Evolutionary conservation across 2,113 vertebrate species (phyloP), one percentile per base, ranked within the genome.

Genomic region (Stigmatopora argus): DNA sequence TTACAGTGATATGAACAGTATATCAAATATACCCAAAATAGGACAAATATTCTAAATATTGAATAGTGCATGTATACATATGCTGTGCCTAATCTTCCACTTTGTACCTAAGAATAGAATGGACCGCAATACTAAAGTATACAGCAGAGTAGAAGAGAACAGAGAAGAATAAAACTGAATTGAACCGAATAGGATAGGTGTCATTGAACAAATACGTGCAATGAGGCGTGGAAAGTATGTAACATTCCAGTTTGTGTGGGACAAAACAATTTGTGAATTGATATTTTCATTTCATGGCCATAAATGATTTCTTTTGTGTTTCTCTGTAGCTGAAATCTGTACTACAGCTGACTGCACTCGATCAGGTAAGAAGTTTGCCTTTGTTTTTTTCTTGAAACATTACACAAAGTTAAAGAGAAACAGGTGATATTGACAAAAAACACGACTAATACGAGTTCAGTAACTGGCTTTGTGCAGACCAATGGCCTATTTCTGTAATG

Each of bases 291-390:
- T 35, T 60, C 62, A 70, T 80, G 67, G 72, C 53, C 64, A 62
- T 41, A 55, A 78, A 73, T 71, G 47, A 66, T 64, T 70, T 82
- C 23, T 86, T 74, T 77, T 80, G 69, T n/a, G 47, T 79, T 84
- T 86, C 81, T 84, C 86, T 79, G 57, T 67, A 98, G 96, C 94
- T 88, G 92, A 91, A 23, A 77, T 97, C 82, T 97, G 96, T 87
- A 96, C 95, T 75, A 92, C 95, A 18, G 86, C 95, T 68, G 93
- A 94, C 77, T 98, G 96, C 81, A 95, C 94, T 78, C 92, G 92
- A 74, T 94, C 96, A 90, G 96, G 96, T 97, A 93, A 93, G 92
- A 70, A 70, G 14, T 79, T 51, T 68, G 12, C 64, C 62, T 57
- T 79, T 76, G 65, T 14, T 47, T 19, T 38, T 38, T 47, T 19